Base-by-base conservation (phyloP, 2,797 vertebrate genomes). In the Schizopygopsis pylzovi region DNA sequence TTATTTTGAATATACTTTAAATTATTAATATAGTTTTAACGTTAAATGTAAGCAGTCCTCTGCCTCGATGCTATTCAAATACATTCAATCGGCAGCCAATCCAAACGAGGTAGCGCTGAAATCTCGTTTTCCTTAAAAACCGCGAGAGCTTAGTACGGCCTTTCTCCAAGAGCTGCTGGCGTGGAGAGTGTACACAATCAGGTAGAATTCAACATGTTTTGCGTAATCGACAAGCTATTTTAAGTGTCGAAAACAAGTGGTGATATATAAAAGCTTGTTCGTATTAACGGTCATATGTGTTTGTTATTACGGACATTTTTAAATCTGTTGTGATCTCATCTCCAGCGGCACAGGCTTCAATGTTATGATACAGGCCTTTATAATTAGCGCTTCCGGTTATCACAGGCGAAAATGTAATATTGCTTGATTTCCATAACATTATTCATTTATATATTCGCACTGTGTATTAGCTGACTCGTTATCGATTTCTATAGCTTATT, bases 301-400 rank as follows among this genome's bases (percentile, higher is more conserved):
- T 61, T 33, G 20, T 76, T 73, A 33, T 59, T 52, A 72, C 12
- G 18, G 20, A 7, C 15, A 15, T 45, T 65, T 33, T 71, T 43
- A 39, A 78, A 56, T 77, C 18, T 37, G 68, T 59, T 45, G 67
- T 79, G 70, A 67, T 79, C 63, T 79, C 39, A 9, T 63, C 6
- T 78, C 47, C 15, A 65, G 45, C 45, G 10, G 41, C 10, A 12
- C 20, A 88, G 89, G 89, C 88, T 90, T 81, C 87, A 88, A 81
- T 89, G 89, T 88, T 90, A 83, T 90, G 81, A 84, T 88, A 45
- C 72, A 88, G 90, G 90, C 90, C 88, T 87, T 83, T 81, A 86
- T 86, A 70, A 85, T 86, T 33, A 86, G 22, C 63, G 84, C 83
- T 85, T 87, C 82, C 78, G 84, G 68, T 72, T 54, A 82, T 79